Conservation (phyloP, 2,113 vertebrate species). For the Melierax canorus region DNA sequence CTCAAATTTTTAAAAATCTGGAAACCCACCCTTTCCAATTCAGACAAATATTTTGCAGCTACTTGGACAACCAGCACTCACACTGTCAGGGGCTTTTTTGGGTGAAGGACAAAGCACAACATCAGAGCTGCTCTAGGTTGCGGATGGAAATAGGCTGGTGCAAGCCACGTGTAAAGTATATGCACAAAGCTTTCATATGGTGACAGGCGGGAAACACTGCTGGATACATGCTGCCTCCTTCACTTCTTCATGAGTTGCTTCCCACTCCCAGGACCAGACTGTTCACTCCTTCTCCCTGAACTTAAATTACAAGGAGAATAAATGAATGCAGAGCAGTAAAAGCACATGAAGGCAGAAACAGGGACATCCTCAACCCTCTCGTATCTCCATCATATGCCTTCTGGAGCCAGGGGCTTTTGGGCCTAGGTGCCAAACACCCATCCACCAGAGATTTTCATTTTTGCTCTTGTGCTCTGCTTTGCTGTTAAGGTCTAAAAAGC, state of each 20-base stretch:
- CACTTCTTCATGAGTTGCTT: not conserved
- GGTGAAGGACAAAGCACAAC: not conserved
- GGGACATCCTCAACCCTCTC: not conserved
- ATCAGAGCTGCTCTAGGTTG: not conserved
- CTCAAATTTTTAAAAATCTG: not conserved
- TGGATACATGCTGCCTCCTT: not conserved
- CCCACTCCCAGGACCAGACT: not conserved
- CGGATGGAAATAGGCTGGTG: not conserved
- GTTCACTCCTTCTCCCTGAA: not conserved
- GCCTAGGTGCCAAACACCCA: not conserved
- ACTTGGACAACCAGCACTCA: not conserved
- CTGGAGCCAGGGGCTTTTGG: not conserved
- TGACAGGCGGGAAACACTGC: not conserved
- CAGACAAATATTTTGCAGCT: not conserved
- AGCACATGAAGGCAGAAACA: not conserved
- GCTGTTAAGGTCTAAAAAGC: not conserved
- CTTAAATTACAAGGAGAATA: not conserved
- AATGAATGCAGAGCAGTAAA: not conserved
- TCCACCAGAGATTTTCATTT: not conserved
- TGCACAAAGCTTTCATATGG: not conserved
- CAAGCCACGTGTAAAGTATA: not conserved
- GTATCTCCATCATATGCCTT: not conserved
- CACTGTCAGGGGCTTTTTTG: not conserved
- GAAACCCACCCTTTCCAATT: not conserved
- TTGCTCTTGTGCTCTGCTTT: not conserved